Base-by-base conservation (phyloP, 1,140 invertebrate genomes). In the Gryon sp. region DNA sequence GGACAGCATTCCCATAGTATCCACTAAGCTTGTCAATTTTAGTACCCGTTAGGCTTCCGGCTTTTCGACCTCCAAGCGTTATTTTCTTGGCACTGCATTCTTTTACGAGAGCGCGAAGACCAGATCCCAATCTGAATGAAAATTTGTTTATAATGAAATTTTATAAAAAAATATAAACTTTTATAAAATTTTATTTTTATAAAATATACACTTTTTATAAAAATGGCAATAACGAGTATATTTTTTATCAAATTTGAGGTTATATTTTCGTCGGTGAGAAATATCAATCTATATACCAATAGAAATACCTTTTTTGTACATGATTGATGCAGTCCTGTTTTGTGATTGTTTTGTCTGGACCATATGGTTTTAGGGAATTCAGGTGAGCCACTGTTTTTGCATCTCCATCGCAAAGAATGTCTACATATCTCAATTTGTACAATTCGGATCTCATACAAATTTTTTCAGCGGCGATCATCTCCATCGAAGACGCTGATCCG, bases 271-370 rank as follows among this genome's bases (percentile, higher is more conserved):
- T n/a, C n/a, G n/a, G n/a, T n/a, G n/a, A n/a, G n/a, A n/a, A n/a
- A n/a, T n/a, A n/a, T n/a, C n/a, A n/a, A n/a, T n/a, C n/a, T n/a
- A n/a, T n/a, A n/a, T n/a, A n/a, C n/a, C n/a, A n/a, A n/a, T n/a
- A n/a, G n/a, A 20, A 48, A 30, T 48, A 48, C 62, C 69, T 68
- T 65, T 80, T 81, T 24, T 50, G 38, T 7, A 78, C 45, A 24
- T 79, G 78, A 45, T 81, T 80, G 11, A 80, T 2, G 24, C 75
- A 81, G 16, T 80, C 78, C 30, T 65, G 43, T 69, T 76, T 78
- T 8, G 22, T 40, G 9, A 80, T 78, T 24, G 38, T 9, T 2
- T 63, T 60, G 22, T 60, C 43, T 0, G 32, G 22, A 9, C 78
- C 57, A 46, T 80, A 82, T 2, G 50, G 15, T 48, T 76, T 40